phyloP scores from a whole-genome alignment of 2,797 vertebrate species.

The Halcyon leucocephala region DNA sequence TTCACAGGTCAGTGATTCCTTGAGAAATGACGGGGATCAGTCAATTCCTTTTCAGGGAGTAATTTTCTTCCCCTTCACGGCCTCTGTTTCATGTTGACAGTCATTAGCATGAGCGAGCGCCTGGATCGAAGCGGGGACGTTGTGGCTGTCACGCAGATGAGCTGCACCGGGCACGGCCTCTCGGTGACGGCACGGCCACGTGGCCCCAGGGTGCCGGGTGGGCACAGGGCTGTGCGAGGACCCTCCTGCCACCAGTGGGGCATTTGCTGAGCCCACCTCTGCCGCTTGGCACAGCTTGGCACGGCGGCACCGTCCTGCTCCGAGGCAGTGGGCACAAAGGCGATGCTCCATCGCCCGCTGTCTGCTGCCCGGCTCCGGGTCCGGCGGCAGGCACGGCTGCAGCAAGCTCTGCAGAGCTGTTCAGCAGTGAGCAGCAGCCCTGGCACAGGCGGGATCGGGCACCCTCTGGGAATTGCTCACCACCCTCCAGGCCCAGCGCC shows the following conservation, averaged over 20 bases:
- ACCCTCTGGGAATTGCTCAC: not conserved
- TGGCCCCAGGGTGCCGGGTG: not conserved
- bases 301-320: accelerated
- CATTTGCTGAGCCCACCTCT: not conserved
- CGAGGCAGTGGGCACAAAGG: accelerated
- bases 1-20: conserved; percentile 97
- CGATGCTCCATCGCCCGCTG: accelerated
- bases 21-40: conserved; percentile 95
- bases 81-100: conserved; percentile 85
- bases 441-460: not conserved
- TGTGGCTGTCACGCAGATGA: conserved; percentile 73
- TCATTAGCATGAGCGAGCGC: conserved; percentile 85
- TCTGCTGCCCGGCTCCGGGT: not conserved
- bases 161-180: not conserved
- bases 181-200: accelerated
- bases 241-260: not conserved
- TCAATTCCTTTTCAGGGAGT: conserved; percentile 93
- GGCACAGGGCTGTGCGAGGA: accelerated
- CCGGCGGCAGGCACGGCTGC: not conserved
- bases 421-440: not conserved
- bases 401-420: not conserved
- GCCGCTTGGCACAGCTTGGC: not conserved
- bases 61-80: conserved; percentile 88
- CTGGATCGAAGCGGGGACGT: conserved; percentile 74
- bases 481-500: not conserved